Percentiles rank a stretch among this genome's conserved stretches.
Conservation (phyloP, 1,140 invertebrate species). For the Atta texana region DNA sequence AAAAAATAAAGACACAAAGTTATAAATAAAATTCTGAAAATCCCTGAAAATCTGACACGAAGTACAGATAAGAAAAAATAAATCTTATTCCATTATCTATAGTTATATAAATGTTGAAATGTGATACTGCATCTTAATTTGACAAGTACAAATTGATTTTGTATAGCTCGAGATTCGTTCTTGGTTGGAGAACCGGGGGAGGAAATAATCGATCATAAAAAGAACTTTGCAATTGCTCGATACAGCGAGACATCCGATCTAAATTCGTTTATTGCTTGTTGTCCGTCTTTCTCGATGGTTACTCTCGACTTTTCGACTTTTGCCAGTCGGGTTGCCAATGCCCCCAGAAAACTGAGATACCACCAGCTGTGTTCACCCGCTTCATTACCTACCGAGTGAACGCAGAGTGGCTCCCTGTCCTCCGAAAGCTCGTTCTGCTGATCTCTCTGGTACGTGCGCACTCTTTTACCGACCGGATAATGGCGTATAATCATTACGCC, state of each 20-base stretch:
- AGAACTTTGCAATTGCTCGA: neutral
- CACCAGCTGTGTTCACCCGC: slow-evolving; percentile 99
- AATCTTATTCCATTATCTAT: neutral
- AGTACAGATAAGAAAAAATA: neutral
- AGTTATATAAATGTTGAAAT: neutral
- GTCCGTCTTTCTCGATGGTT: neutral
- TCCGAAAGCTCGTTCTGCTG: slow-evolving; percentile 80
- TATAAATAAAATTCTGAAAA: slow-evolving; percentile 6
- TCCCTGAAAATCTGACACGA: neutral
- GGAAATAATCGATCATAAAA: neutral
- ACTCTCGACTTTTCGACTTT: neutral
- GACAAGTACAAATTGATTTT: neutral
- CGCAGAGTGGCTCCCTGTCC: slow-evolving; percentile 97
- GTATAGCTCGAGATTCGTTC: neutral
- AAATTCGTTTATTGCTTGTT: neutral
- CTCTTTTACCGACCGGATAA: slow-evolving; percentile 70
- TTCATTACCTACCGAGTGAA: slow-evolving; percentile 92
- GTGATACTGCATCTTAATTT: neutral
- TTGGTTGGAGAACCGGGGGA: neutral
- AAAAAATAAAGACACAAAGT: neutral
- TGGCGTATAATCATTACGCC: slow-evolving; percentile 27
- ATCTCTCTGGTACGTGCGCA: slow-evolving; percentile 26
- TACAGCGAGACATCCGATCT: neutral
- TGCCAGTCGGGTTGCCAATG: slow-evolving; percentile 75
- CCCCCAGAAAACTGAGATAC: slow-evolving; percentile 94